Conservation (phyloP, 2,113 vertebrate genomes). For the Pithys albifrons region DNA sequence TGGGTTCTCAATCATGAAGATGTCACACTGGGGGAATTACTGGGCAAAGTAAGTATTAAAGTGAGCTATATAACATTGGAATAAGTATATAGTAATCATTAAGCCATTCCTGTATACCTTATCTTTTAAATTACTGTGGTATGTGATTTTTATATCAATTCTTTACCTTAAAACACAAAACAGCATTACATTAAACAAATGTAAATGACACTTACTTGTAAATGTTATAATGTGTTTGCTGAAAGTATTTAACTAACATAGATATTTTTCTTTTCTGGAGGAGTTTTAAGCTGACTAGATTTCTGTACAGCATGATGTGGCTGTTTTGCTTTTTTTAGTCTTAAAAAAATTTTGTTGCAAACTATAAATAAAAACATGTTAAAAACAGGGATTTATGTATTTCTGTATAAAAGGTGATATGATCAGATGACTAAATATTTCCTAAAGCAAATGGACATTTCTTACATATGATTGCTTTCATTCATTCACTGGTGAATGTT, state of each 20-base stretch:
- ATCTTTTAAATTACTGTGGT: not conserved
- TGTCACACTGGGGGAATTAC: slow-evolving; percentile 87
- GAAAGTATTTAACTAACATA: not conserved
- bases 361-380: not conserved
- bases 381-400: not conserved
- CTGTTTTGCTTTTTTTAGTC: not conserved
- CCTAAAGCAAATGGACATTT: not conserved
- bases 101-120: not conserved
- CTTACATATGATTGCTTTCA: not conserved
- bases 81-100: not conserved
- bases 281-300: not conserved
- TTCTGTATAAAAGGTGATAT: not conserved
- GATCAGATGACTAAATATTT: not conserved
- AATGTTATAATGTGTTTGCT: not conserved
- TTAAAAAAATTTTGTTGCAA: not conserved
- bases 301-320: not conserved
- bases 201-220: not conserved
- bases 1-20: slow-evolving; percentile 98
- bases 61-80: not conserved
- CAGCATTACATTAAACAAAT: not conserved
- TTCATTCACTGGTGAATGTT: not conserved
- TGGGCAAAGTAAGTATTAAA: slow-evolving; percentile 88
- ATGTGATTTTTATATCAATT: not conserved
- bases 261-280: not conserved
- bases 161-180: not conserved